A percentile compares a stretch with the other conserved stretches of the same genome.
Conservation (phyloP, 2,797 vertebrate genomes). For the Selene dorsalis region DNA sequence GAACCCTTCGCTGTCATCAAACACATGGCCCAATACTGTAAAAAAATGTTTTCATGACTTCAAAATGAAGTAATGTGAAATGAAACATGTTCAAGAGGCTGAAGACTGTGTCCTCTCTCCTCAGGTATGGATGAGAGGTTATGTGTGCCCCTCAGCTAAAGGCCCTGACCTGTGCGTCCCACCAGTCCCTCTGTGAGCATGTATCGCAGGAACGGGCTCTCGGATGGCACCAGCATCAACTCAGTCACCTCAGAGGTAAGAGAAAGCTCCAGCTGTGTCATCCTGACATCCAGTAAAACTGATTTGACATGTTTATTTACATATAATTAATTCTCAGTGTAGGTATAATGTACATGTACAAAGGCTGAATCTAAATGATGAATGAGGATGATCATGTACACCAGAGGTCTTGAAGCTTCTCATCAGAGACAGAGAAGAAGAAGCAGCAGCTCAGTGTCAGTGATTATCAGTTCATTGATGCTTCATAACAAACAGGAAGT, state of each 20-base stretch:
- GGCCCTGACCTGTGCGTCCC: slow-evolving; percentile 78
- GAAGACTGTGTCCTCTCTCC: slow-evolving; percentile 18
- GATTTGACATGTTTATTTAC: no score
- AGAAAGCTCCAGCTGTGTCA: not conserved
- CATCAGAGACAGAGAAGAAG: no score
- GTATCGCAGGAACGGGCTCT: slow-evolving; percentile 97
- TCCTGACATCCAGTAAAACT: no score
- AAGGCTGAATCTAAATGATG: no score
- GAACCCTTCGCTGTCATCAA: no score
- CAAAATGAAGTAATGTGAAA: not conserved
- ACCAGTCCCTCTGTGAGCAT: slow-evolving; percentile 87
- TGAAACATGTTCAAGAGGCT: not conserved
- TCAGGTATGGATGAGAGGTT: slow-evolving; percentile 82
- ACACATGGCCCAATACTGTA: not conserved
- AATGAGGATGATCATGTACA: no score
- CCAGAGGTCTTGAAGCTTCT: no score
- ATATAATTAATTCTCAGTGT: no score
- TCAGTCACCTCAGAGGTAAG: slow-evolving; percentile 94
- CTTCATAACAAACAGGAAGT: no score
- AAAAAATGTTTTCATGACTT: not conserved
- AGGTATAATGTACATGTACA: no score
- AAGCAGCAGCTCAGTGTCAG: no score
- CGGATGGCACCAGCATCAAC: slow-evolving; percentile 92
- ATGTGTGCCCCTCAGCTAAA: slow-evolving; percentile 84
- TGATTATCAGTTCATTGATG: no score